phyloP scores from a whole-genome alignment of 2,888 invertebrate species.

The Drosophila infuscata region DNA sequence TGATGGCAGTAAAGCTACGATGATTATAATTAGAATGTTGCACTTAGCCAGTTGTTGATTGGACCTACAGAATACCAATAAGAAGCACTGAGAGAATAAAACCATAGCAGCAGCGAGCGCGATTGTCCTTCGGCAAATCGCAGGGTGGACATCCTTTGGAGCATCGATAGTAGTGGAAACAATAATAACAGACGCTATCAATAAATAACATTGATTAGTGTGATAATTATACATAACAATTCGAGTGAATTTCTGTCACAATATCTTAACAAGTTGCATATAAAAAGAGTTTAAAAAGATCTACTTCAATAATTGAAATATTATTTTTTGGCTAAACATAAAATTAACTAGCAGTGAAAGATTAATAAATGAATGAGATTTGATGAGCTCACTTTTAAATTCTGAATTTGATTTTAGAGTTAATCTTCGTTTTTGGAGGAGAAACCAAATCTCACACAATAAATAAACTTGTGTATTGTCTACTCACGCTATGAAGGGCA shows the following conservation, averaged over 20 bases:
- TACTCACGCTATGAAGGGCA: slow-evolving; percentile 91
- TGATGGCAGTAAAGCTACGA: slow-evolving; percentile 94
- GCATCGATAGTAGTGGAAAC: slow-evolving; percentile 95
- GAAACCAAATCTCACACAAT: too few species aligned
- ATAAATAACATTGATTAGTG: not conserved
- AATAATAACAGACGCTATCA: slow-evolving; percentile 84
- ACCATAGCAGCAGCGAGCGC: slow-evolving; percentile 91
- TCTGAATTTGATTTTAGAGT: too few species aligned
- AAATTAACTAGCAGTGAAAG: too few species aligned
- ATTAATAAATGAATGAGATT: too few species aligned
- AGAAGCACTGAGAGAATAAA: slow-evolving; percentile 91
- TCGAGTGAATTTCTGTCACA: too few species aligned
- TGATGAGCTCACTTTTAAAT: too few species aligned
- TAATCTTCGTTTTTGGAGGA: too few species aligned
- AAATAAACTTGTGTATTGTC: not conserved
- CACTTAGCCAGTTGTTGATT: fast-evolving
- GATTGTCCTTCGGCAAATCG: slow-evolving; percentile 94
- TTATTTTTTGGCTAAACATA: too few species aligned
- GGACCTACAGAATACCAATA: slow-evolving; percentile 86
- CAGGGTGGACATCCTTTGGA: slow-evolving; percentile 90
- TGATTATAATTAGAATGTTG: not conserved
- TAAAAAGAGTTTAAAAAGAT: too few species aligned
- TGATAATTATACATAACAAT: not conserved
- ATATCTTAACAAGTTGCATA: too few species aligned
- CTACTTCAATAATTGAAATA: too few species aligned